A percentile compares a stretch with the other conserved stretches of the same genome.
Evolutionary conservation across 2,113 vertebrate genomes (phyloP).

Genomic region (Phainopepla nitens): DNA sequence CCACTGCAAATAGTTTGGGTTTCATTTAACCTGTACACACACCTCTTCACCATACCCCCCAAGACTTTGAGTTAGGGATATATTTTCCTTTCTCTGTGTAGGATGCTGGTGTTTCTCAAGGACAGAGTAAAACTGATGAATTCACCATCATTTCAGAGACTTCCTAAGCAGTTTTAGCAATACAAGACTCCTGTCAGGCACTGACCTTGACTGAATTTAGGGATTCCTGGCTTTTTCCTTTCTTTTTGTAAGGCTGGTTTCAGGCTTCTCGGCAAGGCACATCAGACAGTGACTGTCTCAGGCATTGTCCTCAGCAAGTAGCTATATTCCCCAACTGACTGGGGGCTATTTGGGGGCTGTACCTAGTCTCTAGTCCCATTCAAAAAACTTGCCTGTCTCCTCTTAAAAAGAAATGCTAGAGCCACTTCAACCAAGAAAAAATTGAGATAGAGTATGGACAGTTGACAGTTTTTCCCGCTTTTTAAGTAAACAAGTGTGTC

Average conservation of each 20-base stretch:
- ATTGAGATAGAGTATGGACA: not conserved
- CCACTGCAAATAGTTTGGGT: not conserved
- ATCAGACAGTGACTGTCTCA: too few relatives aligned
- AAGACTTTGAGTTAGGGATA: not conserved
- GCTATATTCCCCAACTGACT: not conserved
- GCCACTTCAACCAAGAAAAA: not conserved
- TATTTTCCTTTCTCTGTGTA: not conserved
- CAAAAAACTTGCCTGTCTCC: not conserved
- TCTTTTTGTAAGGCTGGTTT: not conserved
- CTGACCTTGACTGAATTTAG: not conserved
- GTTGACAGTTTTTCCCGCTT: not conserved
- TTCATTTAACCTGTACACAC: not conserved
- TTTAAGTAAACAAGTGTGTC: not conserved
- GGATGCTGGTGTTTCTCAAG: not conserved
- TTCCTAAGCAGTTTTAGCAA: not conserved
- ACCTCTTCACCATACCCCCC: not conserved
- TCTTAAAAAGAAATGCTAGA: not conserved
- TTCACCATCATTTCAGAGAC: not conserved
- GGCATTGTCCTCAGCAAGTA: not conserved
- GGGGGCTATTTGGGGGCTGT: fast-evolving
- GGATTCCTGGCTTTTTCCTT: not conserved
- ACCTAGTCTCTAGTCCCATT: not conserved
- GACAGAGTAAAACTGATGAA: not conserved
- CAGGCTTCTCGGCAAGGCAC: not conserved
- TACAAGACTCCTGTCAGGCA: not conserved